Conservation (phyloP, 2,888 invertebrate species). For the Iphiclides podalirius region DNA sequence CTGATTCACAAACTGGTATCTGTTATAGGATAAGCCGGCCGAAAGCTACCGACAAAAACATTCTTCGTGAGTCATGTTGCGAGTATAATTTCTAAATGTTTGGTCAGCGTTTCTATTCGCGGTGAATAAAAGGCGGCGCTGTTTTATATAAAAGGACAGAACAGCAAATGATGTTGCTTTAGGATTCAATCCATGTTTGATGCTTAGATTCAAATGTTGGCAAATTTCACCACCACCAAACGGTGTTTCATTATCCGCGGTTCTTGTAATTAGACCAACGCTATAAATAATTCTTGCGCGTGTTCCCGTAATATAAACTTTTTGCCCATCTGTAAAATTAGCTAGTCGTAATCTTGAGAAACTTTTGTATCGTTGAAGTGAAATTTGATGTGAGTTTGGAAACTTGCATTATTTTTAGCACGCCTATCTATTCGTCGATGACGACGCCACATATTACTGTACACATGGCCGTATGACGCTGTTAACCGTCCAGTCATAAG, state of each 20-base stretch:
- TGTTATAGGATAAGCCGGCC: neutral
- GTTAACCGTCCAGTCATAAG: conserved; percentile 12
- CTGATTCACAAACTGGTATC: neutral
- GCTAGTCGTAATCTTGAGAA: neutral
- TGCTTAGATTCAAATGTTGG: no score
- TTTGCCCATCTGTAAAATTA: neutral
- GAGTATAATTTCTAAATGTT: neutral
- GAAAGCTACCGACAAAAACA: neutral
- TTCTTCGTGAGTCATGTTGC: neutral
- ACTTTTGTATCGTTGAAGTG: neutral
- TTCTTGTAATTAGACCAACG: neutral
- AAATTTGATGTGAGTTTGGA: conserved; percentile 27
- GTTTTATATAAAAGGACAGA: neutral
- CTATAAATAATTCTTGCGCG: neutral
- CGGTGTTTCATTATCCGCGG: neutral
- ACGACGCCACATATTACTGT: conserved; percentile 31
- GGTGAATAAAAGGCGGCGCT: no score
- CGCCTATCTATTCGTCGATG: conserved; percentile 34
- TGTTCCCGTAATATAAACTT: neutral
- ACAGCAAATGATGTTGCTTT: no score
- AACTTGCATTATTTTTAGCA: conserved; percentile 46
- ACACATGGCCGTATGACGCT: conserved; percentile 53
- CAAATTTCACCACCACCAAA: neutral
- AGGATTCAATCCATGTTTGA: neutral
- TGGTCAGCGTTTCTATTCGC: no score